phyloP scores from a whole-genome alignment of 2,888 invertebrate species.

The Sturmia bella region DNA sequence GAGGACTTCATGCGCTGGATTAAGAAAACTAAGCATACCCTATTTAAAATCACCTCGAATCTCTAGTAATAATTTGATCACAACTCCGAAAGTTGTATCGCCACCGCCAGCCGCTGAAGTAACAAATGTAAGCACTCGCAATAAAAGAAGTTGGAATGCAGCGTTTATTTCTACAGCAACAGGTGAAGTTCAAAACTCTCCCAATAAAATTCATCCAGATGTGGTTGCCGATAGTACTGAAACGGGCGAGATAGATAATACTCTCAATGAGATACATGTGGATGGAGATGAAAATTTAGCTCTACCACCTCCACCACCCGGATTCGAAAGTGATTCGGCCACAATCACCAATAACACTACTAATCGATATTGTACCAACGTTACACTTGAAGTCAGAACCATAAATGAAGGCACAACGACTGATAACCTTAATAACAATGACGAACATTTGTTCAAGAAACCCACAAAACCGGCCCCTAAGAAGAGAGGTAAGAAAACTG shows the following conservation, averaged over 20 bases:
- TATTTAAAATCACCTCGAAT: conserved; percentile 37
- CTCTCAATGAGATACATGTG: neutral
- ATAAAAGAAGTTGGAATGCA: no score
- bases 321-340: conserved; percentile 33
- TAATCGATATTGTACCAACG: neutral
- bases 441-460: conserved; percentile 70
- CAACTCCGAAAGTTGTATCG: conserved; percentile 48
- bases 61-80: conserved; percentile 19
- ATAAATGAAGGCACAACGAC: neutral
- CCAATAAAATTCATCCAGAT: no score
- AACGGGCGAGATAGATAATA: no score
- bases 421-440: conserved; percentile 7
- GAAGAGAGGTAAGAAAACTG: neutral
- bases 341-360: conserved; percentile 8
- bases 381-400: neutral
- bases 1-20: neutral
- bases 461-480: conserved; percentile 64
- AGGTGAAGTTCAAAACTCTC: neutral
- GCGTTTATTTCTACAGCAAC: neutral
- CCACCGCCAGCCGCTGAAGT: conserved; percentile 71
- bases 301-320: conserved; percentile 50
- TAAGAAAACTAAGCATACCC: neutral
- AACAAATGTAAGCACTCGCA: no score
- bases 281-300: neutral
- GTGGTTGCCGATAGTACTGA: no score